A percentile compares a stretch with the other conserved stretches of the same genome.
Conservation (phyloP, 2,888 invertebrate genomes). For the Zele albiditarsus region DNA sequence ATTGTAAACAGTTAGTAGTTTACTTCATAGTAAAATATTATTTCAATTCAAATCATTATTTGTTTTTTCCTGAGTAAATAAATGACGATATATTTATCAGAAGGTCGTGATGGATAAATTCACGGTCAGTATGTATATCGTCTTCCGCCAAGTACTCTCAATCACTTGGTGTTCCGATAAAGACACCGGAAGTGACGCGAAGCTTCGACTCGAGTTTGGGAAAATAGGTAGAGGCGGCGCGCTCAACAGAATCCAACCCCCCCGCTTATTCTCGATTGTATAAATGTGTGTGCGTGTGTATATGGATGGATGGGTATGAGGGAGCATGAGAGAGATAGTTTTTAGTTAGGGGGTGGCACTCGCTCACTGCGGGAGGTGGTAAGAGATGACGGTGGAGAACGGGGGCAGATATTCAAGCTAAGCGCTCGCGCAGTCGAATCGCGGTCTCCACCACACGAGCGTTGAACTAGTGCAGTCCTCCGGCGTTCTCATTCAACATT, state of each 20-base stretch:
- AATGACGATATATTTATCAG: neutral
- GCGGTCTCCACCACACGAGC: slow-evolving; percentile 65
- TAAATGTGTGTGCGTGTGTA: neutral
- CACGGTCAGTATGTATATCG: neutral
- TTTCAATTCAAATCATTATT: too few species aligned
- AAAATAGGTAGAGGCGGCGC: slow-evolving; percentile 22
- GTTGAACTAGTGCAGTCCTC: slow-evolving; percentile 54
- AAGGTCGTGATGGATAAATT: neutral
- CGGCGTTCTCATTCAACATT: slow-evolving; percentile 42
- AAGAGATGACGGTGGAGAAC: slow-evolving; percentile 59
- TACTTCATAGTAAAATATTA: too few species aligned
- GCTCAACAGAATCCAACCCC: slow-evolving; percentile 10
- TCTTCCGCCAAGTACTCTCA: neutral
- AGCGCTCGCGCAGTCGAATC: slow-evolving; percentile 69
- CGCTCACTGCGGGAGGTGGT: slow-evolving; percentile 54
- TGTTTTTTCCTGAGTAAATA: too few species aligned
- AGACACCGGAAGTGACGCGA: slow-evolving; percentile 2
- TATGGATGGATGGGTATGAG: neutral
- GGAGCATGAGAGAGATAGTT: slow-evolving; percentile 31
- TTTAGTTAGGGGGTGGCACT: slow-evolving; percentile 45
- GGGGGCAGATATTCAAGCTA: slow-evolving; percentile 65
- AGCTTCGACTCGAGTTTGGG: neutral
- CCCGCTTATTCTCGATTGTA: neutral
- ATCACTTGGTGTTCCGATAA: neutral
- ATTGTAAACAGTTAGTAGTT: too few species aligned